Evolutionary conservation across 2,113 vertebrate genomes (phyloP).

Genomic region (Takifugu bimaculatus): DNA sequence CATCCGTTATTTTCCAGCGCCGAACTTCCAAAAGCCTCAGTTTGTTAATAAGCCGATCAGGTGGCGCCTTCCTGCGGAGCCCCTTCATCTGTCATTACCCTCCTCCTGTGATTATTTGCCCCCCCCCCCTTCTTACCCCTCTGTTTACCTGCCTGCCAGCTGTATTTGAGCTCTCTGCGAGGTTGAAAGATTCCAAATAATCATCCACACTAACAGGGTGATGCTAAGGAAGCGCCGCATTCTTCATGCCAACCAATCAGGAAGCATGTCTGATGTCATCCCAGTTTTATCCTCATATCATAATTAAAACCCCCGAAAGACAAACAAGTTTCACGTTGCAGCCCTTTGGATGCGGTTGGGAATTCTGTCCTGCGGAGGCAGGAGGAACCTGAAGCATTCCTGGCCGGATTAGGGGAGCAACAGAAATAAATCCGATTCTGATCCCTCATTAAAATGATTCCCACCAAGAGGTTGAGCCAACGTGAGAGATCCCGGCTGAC

Average conservation of each 20-base stretch:
- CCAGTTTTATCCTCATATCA: too few relatives aligned
- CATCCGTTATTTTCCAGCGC: too few relatives aligned
- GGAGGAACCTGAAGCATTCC: conserved; percentile 64
- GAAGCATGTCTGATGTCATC: too few relatives aligned
- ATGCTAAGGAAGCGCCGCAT: conserved; percentile 28
- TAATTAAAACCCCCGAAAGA: too few relatives aligned
- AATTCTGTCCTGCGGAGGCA: neutral
- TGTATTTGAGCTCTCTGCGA: conserved; percentile 59
- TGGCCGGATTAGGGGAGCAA: conserved; percentile 61
- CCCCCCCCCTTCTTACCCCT: neutral
- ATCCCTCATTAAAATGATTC: conserved; percentile 73
- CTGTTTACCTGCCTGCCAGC: conserved; percentile 33
- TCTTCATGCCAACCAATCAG: conserved; percentile 12
- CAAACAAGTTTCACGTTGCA: neutral
- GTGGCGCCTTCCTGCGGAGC: neutral
- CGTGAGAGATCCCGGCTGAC: conserved; percentile 58
- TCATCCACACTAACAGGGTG: conserved; percentile 13
- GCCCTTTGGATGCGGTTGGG: neutral
- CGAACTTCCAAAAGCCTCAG: too few relatives aligned
- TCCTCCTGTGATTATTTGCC: neutral
- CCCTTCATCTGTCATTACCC: neutral
- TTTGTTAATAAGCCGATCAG: too few relatives aligned
- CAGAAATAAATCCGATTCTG: conserved; percentile 56
- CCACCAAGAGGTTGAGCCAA: conserved; percentile 42
- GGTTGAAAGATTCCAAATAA: conserved; percentile 23